Evolutionary conservation across 2,113 vertebrate species (phyloP), one percentile per base, ranked within the genome.

Genomic region (Cebidichthys violaceus): DNA sequence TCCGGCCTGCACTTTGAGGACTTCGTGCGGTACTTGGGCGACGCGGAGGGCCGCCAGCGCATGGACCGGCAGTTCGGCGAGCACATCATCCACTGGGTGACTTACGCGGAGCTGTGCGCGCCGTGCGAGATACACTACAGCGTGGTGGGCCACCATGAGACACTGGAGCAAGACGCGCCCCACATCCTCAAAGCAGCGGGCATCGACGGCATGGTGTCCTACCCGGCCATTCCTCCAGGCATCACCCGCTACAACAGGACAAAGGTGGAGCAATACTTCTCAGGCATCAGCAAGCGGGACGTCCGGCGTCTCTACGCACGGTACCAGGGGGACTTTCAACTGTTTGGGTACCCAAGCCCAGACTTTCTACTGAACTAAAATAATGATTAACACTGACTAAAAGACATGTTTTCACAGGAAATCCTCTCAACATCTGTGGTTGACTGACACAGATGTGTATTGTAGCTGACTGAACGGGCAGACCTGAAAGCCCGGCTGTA

Each of bases 11-110:
- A 96, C 83, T 99, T 99, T 11, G 97, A 99, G 85, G 98, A 99
- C 82, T 99, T 99, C 47, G 96, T 99, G 54, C 97, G 98, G 22
- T 99, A 99, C 64, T 74, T 99, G 77, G 98, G 98, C 0, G 98
- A 99, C 18, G 14, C 29, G 0, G 95, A 96, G 0, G 98, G 97
- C 39, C 96, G 95, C 24, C 95, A 94, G 0, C 95, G 95, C 82
- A 89, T 98, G 79, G 98, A 99, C 84, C 90, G 96, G 18, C 97
- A 98, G 93, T 99, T 99, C 24, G 98, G 98, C 1, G 96, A 98
- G 72, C 96, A 97, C 92, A 95, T 99, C 60, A 99, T 99, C 83
- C 98, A 99, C 87, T 99, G 98, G 98, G 93, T 97, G 78, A 99
- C 97, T 0, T 99, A 98, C 0, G 95, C 96, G 0, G 97, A 99